Conservation (phyloP, 2,888 invertebrate genomes). For the Lagria hirta region DNA sequence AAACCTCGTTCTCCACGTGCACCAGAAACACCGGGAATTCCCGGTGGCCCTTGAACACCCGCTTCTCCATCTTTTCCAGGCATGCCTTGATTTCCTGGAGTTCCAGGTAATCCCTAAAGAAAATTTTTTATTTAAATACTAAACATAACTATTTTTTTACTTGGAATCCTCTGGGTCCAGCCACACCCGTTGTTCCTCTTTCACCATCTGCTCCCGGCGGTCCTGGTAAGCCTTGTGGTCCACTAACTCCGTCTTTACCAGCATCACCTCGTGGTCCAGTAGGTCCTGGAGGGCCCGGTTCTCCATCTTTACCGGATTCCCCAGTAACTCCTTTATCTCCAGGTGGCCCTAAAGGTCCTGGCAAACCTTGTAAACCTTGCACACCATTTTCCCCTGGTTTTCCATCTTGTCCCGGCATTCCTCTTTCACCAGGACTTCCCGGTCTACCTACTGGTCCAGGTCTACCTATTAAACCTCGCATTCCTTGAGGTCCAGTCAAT, state of each 20-base stretch:
- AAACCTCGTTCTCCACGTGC: conserved; percentile 66
- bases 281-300: conserved; percentile 72
- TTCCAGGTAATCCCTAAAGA: conserved; percentile 63
- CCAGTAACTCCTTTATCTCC: conserved; percentile 80
- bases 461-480: conserved; percentile 66
- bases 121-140: conserved; percentile 1
- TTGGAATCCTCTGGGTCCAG: conserved; percentile 80
- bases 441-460: conserved; percentile 71
- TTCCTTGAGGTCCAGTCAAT: conserved; percentile 60
- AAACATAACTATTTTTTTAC: conserved; percentile 51
- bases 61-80: conserved; percentile 81
- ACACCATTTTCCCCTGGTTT: conserved; percentile 81
- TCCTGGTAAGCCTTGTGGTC: conserved; percentile 73
- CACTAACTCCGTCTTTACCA: conserved; percentile 76
- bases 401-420: conserved; percentile 80
- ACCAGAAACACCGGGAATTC: conserved; percentile 60
- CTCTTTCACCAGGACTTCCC: conserved; percentile 71
- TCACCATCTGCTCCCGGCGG: conserved; percentile 71
- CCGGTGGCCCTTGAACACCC: conserved; percentile 67
- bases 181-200: conserved; percentile 73
- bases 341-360: conserved; percentile 74
- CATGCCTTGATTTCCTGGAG: conserved; percentile 70
- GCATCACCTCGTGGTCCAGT: conserved; percentile 78
- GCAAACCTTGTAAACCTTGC: conserved; percentile 77
- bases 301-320: conserved; percentile 78